Conservation (phyloP, 2,888 invertebrate species). For the Tetheella fluctuosa region DNA sequence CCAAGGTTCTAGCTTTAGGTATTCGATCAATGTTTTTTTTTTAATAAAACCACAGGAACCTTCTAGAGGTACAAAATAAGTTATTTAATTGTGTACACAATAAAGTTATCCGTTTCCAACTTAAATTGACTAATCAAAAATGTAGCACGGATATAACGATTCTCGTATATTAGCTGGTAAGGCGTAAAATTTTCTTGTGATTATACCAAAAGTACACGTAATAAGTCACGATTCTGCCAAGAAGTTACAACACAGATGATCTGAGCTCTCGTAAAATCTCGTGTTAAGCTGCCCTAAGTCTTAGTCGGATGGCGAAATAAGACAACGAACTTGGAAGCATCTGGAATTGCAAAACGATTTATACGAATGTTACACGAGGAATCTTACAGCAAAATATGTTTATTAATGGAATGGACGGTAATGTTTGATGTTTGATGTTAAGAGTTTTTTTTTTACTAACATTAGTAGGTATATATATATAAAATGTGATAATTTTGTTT, state of each 20-base stretch:
- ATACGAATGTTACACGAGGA: not conserved
- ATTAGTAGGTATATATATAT: too few species aligned
- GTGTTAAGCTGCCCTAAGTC: conserved; percentile 46
- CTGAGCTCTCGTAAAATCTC: conserved; percentile 49
- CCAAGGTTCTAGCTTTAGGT: too few species aligned
- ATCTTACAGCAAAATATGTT: not conserved
- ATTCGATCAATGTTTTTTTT: too few species aligned
- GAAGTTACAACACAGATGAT: conserved; percentile 59
- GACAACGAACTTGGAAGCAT: conserved; percentile 38
- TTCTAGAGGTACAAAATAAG: too few species aligned
- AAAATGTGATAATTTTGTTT: too few species aligned
- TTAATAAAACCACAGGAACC: too few species aligned
- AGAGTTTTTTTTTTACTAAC: too few species aligned
- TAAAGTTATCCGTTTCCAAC: too few species aligned
- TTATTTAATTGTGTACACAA: too few species aligned
- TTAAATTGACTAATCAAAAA: not conserved
- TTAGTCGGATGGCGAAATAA: conserved; percentile 42
- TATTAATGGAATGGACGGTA: not conserved
- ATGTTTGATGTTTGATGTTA: too few species aligned
- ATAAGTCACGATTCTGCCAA: conserved; percentile 64
- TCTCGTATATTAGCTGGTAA: conserved; percentile 10
- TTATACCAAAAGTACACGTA: conserved; percentile 39
- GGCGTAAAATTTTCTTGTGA: conserved; percentile 20
- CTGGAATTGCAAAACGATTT: conserved; percentile 17
- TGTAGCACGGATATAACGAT: not conserved